Evolutionary conservation across 2,888 invertebrate species (phyloP).

Genomic region (Pristionchus japonicus): DNA sequence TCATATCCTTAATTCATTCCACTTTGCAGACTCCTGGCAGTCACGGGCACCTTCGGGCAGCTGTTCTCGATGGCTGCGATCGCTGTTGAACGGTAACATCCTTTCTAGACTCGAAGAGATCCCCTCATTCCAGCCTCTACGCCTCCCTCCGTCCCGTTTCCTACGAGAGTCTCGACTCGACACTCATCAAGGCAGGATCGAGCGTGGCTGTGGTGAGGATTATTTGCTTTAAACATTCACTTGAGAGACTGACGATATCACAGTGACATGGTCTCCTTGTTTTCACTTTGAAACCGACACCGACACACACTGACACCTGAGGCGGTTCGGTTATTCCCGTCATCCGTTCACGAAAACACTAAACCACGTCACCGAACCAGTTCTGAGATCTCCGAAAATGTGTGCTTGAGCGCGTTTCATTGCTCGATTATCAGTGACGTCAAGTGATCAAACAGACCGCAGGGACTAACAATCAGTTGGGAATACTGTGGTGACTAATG

Average conservation of each 20-base stretch:
- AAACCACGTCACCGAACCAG: neutral
- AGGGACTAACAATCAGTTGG: too few species aligned
- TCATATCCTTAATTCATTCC: too few species aligned
- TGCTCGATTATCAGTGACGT: neutral
- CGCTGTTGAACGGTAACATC: slow-evolving; percentile 20
- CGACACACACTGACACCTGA: neutral
- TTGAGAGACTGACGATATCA: neutral
- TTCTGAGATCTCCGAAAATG: neutral
- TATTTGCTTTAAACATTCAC: too few species aligned
- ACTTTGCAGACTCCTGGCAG: slow-evolving; percentile 30
- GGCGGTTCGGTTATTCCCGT: neutral
- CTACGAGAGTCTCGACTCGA: slow-evolving; percentile 35
- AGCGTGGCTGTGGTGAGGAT: neutral
- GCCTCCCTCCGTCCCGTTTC: slow-evolving; percentile 22
- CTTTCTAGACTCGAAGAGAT: neutral
- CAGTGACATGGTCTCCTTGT: neutral
- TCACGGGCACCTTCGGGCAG: slow-evolving; percentile 36
- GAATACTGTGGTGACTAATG: too few species aligned
- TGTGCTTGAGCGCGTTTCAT: neutral
- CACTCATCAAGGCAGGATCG: neutral
- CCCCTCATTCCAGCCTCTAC: neutral
- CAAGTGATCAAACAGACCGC: neutral
- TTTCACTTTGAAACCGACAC: neutral
- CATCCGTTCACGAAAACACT: neutral
- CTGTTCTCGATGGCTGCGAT: slow-evolving; percentile 38